Evolutionary conservation across 2,888 invertebrate species (phyloP), one percentile per base, ranked within the genome.

Genomic region (Diaphora mendica): DNA sequence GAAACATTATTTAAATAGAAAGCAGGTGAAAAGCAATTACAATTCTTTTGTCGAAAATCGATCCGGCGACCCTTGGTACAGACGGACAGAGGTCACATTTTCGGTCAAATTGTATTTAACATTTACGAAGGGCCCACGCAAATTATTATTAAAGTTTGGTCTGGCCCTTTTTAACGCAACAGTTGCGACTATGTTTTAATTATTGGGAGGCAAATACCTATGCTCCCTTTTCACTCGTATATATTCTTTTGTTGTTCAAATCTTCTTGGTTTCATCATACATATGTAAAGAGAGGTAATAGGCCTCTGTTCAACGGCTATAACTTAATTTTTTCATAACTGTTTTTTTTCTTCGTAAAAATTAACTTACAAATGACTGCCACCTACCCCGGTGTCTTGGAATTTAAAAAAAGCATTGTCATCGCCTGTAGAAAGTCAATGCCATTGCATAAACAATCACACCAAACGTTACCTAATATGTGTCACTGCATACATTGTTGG

Each of bases 381-480:
- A n/a, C 23, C 51, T 23, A 0, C 11, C 8, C 3, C 11, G 55
- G n/a, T n/a, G 55, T 11, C 8, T 4, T 23, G 15, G 4, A 62
- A 30, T 15, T 62, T 11, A 26, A 55, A n/a, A 55, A n/a, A 55
- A 15, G 26, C 15, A 13, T 59, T 59, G 59, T 26, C 59, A 1
- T 13, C n/a, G 26, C 3, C 26, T 59, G 26, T 26, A 62, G 67
- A 76, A 69, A 77, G 67, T 70, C 70, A 44, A 76, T 74, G 76
- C 70, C 74, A 68, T 76, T 72, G 70, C 69, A 79, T 71, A 78
- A 76, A 33, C n/a, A 30, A 74, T 69, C 62, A 71, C 33, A 77
- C 73, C 79, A 79, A 79, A 70, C 35, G 23, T 83, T 83, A 72
- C 80, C 73, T 74, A 79, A 82, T 79, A 73, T 39, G 72, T 71